Conservation (phyloP, 2,888 invertebrate species). For the Beris chalybata region DNA sequence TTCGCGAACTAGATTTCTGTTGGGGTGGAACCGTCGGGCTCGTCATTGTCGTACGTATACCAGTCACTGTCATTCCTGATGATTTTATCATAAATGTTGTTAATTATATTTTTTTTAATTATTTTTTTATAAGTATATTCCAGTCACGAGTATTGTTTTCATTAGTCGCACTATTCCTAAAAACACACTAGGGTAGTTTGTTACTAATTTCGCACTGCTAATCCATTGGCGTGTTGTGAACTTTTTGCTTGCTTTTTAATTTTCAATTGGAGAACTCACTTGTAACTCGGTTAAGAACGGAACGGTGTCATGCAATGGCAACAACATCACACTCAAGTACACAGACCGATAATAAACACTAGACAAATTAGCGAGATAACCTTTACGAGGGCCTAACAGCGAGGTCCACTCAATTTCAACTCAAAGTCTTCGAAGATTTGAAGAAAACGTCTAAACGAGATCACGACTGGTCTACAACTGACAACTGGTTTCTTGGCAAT, state of each 20-base stretch:
- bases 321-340: conserved; percentile 17
- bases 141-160: background rate
- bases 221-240: background rate
- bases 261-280: conserved; percentile 16
- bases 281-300: conserved; percentile 11
- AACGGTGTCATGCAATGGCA: conserved; percentile 18
- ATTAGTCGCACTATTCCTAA: background rate
- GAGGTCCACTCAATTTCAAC: too few species aligned
- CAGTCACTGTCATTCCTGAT: conserved; percentile 64
- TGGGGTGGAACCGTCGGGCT: conserved; percentile 62
- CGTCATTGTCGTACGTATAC: conserved; percentile 65
- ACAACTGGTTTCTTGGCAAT: conserved; percentile 41
- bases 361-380: conserved; percentile 3
- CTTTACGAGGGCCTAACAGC: background rate
- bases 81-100: conserved; percentile 54
- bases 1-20: conserved; percentile 64
- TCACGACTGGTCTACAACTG: conserved; percentile 57
- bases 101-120: conserved; percentile 34
- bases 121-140: conserved; percentile 24
- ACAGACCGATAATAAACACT: conserved; percentile 17
- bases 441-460: conserved; percentile 52
- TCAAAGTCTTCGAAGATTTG: conserved; percentile 16
- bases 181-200: too few species aligned
- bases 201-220: background rate
- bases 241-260: conserved; percentile 1